Base-by-base conservation (phyloP, 1,140 invertebrate species). In the Amyelois transitella region DNA sequence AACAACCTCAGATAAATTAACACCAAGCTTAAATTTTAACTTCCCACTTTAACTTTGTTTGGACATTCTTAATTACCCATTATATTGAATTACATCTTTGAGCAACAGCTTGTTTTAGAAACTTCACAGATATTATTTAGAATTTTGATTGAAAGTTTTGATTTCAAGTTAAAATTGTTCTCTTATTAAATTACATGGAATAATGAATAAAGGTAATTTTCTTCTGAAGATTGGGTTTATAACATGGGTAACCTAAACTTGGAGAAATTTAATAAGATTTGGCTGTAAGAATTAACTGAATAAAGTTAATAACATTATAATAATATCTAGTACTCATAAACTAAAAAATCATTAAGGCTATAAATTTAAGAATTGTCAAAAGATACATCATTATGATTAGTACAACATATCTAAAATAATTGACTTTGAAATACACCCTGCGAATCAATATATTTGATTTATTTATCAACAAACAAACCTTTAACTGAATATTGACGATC, bases 11-110 rank as follows among this genome's bases (percentile, higher is more conserved):
- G 45, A 48, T 43, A 49, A 66, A 60, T 66, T 61, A 49, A 55
- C 53, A 50, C 53, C 43, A 38, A 47, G 57, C 61, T 62, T 54
- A 58, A 60, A 62, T 53, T 62, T 63, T 58, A 63, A 63, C 58
- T 67, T 67, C 14, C 49, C 55, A 63, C 49, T 66, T 58, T 57
- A 62, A 62, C 48, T 54, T 38, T 43, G 18, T 60, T 49, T 51
- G n/a, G 53, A 38, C 44, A 50, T 47, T 43, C 18, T 55, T 49
- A 55, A 55, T 55, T 49, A 55, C 25, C 45, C 45, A 55, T 55
- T 43, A 55, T 55, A 55, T 55, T 55, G 28, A 55, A 55, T 55
- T 48, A 50, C 53, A 38, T 45, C 51, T 32, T 43, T 18, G 52
- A 53, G 43, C 22, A 47, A 53, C 43, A 45, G 43, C 44, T 43